Evolutionary conservation across 1,140 invertebrate genomes (phyloP).

Genomic region (Wasmannia auropunctata): DNA sequence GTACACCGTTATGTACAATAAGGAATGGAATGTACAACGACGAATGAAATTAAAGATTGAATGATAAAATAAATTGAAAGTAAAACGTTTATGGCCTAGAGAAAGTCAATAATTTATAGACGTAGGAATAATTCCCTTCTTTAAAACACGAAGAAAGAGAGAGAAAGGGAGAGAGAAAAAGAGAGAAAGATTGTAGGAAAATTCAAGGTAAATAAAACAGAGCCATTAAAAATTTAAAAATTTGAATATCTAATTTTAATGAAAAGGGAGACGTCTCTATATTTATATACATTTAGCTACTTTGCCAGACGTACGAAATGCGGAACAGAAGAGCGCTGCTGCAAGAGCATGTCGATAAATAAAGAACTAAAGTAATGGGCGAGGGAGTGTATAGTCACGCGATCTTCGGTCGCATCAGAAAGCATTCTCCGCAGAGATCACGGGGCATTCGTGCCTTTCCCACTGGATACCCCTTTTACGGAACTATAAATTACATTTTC

Average conservation of each 20-base stretch:
- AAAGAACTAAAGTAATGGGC: conserved; percentile 68
- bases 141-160: neutral
- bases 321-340: neutral
- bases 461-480: conserved; percentile 30
- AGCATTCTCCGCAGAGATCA: conserved; percentile 69
- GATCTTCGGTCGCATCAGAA: conserved; percentile 69
- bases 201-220: neutral
- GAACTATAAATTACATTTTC: conserved; percentile 52
- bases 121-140: neutral
- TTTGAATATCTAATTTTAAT: neutral
- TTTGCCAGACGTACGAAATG: conserved; percentile 1
- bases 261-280: neutral
- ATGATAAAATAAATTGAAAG: neutral
- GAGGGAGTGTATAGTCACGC: conserved; percentile 75
- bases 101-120: conserved; percentile 13
- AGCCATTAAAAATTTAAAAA: neutral
- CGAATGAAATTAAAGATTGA: neutral
- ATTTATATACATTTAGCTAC: conserved; percentile 38
- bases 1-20: neutral
- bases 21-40: neutral
- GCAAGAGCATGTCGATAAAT: conserved; percentile 57
- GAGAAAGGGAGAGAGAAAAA: neutral
- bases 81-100: neutral
- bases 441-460: conserved; percentile 64
- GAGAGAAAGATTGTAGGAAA: neutral